Evolutionary conservation across 2,888 invertebrate genomes (phyloP).

Genomic region (Leptopilina syphax): DNA sequence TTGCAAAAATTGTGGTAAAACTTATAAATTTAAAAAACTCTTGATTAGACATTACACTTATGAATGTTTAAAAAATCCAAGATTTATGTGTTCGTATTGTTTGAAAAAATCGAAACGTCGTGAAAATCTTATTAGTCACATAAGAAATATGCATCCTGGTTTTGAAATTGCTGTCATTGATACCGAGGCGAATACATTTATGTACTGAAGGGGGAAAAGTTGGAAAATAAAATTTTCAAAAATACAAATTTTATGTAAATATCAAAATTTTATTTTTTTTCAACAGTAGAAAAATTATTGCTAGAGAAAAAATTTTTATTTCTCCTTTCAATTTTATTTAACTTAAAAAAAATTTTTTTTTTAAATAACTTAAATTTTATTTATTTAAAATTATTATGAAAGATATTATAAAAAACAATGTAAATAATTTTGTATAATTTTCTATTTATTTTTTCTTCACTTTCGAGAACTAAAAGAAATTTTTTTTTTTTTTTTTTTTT

Average conservation of each 20-base stretch:
- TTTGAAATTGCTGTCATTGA: slow-evolving; percentile 64
- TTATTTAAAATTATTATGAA: neutral
- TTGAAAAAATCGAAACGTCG: slow-evolving; percentile 66
- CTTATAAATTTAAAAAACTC: slow-evolving; percentile 65
- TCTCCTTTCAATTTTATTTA: no score
- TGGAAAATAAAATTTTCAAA: no score
- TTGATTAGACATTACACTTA: slow-evolving; percentile 70
- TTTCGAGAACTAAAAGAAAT: neutral
- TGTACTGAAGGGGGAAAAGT: neutral
- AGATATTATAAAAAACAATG: no score
- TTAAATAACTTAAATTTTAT: neutral
- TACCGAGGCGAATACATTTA: slow-evolving; percentile 50
- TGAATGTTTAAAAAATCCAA: slow-evolving; percentile 72
- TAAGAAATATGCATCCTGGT: slow-evolving; percentile 63
- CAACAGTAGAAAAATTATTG: no score
- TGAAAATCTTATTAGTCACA: slow-evolving; percentile 67
- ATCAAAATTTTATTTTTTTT: no score
- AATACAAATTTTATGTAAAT: no score
- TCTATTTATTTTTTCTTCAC: neutral
- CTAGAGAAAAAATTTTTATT: no score
- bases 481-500: neutral
- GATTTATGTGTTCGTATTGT: slow-evolving; percentile 71
- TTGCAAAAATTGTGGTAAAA: slow-evolving; percentile 65
- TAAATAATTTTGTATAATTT: no score
- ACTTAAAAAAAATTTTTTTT: no score